Evolutionary conservation across 1,140 invertebrate genomes (phyloP).

Genomic region (Chironomus tepperi): DNA sequence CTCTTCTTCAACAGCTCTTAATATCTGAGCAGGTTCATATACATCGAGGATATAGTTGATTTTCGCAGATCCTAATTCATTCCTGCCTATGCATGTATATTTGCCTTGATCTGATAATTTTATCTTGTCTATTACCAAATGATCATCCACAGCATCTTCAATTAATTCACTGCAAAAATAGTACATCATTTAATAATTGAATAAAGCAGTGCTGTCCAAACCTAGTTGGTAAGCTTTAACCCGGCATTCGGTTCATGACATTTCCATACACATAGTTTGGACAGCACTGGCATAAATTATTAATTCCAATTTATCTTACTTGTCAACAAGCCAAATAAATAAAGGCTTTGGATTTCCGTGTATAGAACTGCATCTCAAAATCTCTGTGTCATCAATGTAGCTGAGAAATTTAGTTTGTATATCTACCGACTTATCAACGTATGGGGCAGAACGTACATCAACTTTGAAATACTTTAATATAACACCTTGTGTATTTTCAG

Average conservation of each 20-base stretch:
- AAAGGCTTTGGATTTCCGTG: not conserved
- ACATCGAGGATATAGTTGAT: not conserved
- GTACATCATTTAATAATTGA: not conserved
- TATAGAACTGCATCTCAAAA: not conserved
- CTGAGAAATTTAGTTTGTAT: not conserved
- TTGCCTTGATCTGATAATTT: not conserved
- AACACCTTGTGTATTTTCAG: not conserved
- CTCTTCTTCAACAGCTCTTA: not conserved
- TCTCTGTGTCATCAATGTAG: not conserved
- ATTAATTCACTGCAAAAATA: not conserved
- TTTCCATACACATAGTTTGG: no score
- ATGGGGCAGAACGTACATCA: not conserved
- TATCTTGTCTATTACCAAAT: not conserved
- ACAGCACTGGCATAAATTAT: no score
- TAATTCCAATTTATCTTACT: not conserved
- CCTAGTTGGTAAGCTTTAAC: no score
- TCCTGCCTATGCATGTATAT: not conserved
- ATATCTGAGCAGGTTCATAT: not conserved
- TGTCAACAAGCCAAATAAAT: not conserved
- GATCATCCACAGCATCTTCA: not conserved
- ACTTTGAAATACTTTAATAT: not conserved
- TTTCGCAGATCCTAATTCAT: not conserved
- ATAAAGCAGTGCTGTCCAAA: no score
- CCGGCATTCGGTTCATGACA: no score
- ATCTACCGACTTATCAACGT: not conserved